A percentile compares a stretch with the other conserved stretches of the same genome.
Conservation (phyloP, 2,888 invertebrate species). For the Melitaea athalia region DNA sequence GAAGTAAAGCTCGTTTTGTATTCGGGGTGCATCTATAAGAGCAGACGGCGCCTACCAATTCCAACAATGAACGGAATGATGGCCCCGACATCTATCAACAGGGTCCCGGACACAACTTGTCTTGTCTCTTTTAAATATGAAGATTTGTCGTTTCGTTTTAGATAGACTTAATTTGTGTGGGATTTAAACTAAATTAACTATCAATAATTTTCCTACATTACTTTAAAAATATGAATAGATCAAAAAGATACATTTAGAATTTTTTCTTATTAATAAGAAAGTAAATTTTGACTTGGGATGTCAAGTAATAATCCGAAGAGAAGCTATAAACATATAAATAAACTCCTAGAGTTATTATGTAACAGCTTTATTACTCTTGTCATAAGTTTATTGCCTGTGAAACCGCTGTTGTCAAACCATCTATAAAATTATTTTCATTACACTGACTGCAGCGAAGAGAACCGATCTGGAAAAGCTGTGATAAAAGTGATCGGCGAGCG, state of each 20-base stretch:
- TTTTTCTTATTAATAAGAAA: background rate
- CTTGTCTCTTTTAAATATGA: constrained; percentile 30
- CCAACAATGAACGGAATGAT: constrained; percentile 69
- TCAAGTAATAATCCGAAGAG: constrained; percentile 18
- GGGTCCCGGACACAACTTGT: constrained; percentile 32
- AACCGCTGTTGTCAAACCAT: constrained; percentile 35
- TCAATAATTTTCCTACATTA: too few species aligned
- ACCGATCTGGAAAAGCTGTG: constrained; percentile 5
- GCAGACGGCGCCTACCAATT: constrained; percentile 75
- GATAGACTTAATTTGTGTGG: constrained; percentile 17
- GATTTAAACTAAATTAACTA: too few species aligned
- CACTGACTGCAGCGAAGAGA: background rate
- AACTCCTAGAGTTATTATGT: constrained; percentile 25
- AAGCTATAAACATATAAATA: constrained; percentile 18
- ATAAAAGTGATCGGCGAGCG: background rate
- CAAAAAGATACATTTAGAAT: background rate
- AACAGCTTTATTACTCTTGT: constrained; percentile 28
- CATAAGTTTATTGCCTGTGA: constrained; percentile 37
- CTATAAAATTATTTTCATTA: constrained; percentile 38
- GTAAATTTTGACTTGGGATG: background rate
- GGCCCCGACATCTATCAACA: constrained; percentile 57
- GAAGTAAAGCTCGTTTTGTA: constrained; percentile 37
- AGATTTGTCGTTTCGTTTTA: constrained; percentile 23
- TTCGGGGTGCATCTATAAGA: constrained; percentile 42
- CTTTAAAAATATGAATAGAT: too few species aligned